phyloP scores from a whole-genome alignment of 2,888 invertebrate genomes.

The Diaprepes abbreviatus region DNA sequence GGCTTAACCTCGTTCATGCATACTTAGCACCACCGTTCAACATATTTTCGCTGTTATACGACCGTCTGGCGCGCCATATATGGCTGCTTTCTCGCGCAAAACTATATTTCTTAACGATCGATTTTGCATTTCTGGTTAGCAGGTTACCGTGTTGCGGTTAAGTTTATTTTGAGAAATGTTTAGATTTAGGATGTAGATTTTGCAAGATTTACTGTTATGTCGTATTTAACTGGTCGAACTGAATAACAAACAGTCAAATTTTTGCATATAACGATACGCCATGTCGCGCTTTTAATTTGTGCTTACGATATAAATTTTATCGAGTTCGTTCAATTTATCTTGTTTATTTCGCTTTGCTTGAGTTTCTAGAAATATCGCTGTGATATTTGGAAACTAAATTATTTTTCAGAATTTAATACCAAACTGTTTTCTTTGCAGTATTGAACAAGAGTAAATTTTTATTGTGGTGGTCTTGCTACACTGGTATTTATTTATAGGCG shows the following conservation, averaged over 20 bases:
- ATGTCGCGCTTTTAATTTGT: constrained; percentile 13
- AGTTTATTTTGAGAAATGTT: constrained; percentile 37
- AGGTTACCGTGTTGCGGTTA: constrained; percentile 29
- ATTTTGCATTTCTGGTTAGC: constrained; percentile 7
- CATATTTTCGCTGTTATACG: constrained; percentile 2
- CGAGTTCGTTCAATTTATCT: constrained; percentile 1
- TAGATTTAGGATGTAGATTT: constrained; percentile 26
- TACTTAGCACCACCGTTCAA: constrained; percentile 3
- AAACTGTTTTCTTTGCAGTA: no score
- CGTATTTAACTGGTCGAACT: constrained; percentile 29
- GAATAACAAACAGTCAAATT: constrained; percentile 22
- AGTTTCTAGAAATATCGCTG: not conserved
- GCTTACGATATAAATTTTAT: constrained; percentile 13
- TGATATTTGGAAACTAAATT: not conserved
- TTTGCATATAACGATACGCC: constrained; percentile 19
- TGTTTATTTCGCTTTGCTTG: not conserved
- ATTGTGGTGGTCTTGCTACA: no score
- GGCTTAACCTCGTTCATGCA: not conserved
- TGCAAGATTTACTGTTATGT: constrained; percentile 38
- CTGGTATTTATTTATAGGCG: no score
- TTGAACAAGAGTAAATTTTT: no score
- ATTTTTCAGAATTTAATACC: not conserved
- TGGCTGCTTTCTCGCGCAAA: not conserved
- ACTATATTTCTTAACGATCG: constrained; percentile 12
- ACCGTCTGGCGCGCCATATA: constrained; percentile 3